Base-by-base conservation (phyloP, 2,888 invertebrate genomes). In the Nysson spinosus region DNA sequence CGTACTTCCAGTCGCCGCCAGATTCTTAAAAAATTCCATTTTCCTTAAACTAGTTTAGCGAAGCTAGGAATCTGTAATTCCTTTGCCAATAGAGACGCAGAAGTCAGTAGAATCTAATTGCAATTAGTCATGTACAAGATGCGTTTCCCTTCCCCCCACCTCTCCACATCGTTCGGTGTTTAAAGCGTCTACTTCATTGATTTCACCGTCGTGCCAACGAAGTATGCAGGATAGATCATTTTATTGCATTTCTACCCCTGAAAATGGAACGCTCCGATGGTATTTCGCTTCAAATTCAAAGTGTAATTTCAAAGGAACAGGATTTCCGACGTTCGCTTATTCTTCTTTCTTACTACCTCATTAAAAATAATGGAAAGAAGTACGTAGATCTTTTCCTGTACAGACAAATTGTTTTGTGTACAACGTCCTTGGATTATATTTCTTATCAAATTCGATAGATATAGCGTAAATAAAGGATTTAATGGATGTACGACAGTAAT, bases 21-120 rank as follows among this genome's bases (percentile, higher is more conserved):
- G 66, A 73, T 73, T 73, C 69, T 64, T 64, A 57, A 73, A 72
- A 67, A 73, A 73, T 73, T 64, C 60, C 64, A 46, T 73, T 72
- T 73, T 56, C 66, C n/a, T n/a, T n/a, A n/a, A n/a, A n/a, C n/a
- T n/a, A n/a, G n/a, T n/a, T n/a, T n/a, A n/a, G n/a, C n/a, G 61
- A 64, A 51, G 69, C 69, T 61, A 46, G 35, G 28, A 26, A 35
- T 39, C 54, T 46, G 44, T 72, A 66, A 72, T 72, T 60, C 65
- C 69, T 63, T 69, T 16, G 12, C 62, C 52, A 55, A 65, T 60
- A 62, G 37, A 37, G 17, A 22, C 43, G 17, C 34, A 11, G n/a
- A 39, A 28, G 49, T 56, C 52, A 28, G 39, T 44, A 4, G 26
- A 40, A 47, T 16, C 30, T 19, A 37, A 40, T 43, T 56, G 47